Percentiles rank a stretch among this genome's conserved stretches.
Evolutionary conservation across 2,113 vertebrate species (phyloP).

Genomic region (Lamprotornis superbus): DNA sequence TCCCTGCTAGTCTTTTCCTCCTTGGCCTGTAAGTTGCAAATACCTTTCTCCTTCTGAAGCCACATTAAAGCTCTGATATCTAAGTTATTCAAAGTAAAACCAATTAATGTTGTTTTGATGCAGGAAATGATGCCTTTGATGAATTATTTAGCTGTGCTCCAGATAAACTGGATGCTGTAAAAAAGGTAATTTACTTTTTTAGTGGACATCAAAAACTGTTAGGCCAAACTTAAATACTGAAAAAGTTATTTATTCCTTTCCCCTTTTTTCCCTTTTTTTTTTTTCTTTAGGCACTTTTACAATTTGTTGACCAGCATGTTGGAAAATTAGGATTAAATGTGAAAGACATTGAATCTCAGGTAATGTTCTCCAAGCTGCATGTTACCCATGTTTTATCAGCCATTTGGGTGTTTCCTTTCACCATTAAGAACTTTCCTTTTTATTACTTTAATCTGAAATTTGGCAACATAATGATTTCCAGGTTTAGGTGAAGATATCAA

Average conservation of each 20-base stretch:
- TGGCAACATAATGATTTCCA: background rate
- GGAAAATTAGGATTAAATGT: conserved; percentile 82
- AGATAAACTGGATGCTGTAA: conserved; percentile 83
- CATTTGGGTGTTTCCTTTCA: background rate
- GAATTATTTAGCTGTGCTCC: conserved; percentile 83
- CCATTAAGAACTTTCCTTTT: background rate
- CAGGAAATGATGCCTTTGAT: conserved; percentile 82
- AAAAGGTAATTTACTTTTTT: conserved; percentile 78
- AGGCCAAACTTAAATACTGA: background rate
- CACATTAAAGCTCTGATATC: background rate
- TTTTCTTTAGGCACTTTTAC: conserved; percentile 80
- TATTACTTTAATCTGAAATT: background rate
- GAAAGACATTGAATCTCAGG: conserved; percentile 83
- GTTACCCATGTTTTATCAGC: background rate
- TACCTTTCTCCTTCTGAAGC: background rate
- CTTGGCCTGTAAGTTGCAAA: background rate
- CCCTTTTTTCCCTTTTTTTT: background rate
- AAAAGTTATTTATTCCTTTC: background rate
- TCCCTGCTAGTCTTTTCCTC: background rate
- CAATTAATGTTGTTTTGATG: conserved; percentile 40
- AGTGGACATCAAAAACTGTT: background rate
- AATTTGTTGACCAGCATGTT: conserved; percentile 87
- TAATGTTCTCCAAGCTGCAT: conserved; percentile 26
- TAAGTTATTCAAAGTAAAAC: background rate
- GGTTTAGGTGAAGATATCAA: background rate